A percentile compares a stretch with the other conserved stretches of the same genome.
Evolutionary conservation across 2,888 invertebrate species (phyloP).

Genomic region (Pristionchus japonicus): DNA sequence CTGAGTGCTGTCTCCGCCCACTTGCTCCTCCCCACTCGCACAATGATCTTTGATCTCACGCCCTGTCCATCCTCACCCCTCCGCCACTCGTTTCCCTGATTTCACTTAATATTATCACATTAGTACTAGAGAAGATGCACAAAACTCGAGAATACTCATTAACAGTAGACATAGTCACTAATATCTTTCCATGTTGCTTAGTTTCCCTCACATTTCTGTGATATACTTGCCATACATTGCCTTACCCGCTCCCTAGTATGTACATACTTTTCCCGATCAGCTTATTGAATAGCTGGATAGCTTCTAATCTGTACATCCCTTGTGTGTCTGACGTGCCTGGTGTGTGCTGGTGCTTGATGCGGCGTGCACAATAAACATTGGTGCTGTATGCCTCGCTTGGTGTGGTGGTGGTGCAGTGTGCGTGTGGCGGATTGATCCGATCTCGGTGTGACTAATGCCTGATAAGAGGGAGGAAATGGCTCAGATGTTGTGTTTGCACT

Average conservation of each 20-base stretch:
- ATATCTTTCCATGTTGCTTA: not conserved
- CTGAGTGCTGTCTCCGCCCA: not conserved
- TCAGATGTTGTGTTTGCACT: not conserved
- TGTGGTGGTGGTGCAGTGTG: constrained; percentile 26
- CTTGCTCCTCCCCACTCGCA: not conserved
- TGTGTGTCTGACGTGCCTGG: not conserved
- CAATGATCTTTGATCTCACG: not conserved
- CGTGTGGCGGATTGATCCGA: not conserved
- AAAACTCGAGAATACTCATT: not conserved
- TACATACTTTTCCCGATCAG: not conserved
- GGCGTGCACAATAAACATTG: constrained; percentile 10
- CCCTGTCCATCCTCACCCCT: too few species aligned
- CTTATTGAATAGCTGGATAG: not conserved
- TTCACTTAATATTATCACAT: not conserved
- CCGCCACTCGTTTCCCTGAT: not conserved
- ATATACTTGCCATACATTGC: not conserved
- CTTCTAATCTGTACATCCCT: not conserved
- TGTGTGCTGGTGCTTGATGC: constrained; percentile 9
- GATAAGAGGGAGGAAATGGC: not conserved
- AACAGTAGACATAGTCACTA: not conserved
- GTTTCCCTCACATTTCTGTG: not conserved
- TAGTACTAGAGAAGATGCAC: not conserved
- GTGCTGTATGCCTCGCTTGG: not conserved
- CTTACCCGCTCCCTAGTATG: not conserved
- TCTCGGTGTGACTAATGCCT: constrained; percentile 3